Conservation (phyloP, 2,888 invertebrate genomes). For the Ormyrus rosae region DNA sequence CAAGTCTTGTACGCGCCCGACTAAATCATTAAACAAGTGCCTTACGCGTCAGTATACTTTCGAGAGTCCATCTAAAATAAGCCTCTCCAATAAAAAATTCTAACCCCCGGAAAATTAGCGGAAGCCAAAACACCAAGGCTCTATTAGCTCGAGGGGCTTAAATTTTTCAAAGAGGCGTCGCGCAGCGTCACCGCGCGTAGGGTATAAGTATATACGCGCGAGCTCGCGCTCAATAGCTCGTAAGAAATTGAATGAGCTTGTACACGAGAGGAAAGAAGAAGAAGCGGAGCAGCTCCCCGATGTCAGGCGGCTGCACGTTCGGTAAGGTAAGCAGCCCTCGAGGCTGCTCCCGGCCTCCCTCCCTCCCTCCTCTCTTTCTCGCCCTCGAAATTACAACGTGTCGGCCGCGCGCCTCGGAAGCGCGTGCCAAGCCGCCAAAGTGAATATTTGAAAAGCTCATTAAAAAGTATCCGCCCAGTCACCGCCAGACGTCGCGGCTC, state of each 20-base stretch:
- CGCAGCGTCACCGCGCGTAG: background rate
- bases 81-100: too few species aligned
- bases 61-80: too few species aligned
- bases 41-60: too few species aligned
- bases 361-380: background rate
- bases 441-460: slow-evolving; percentile 54
- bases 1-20: too few species aligned
- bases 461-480: slow-evolving; percentile 24
- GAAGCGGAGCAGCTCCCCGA: too few species aligned
- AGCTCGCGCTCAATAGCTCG: slow-evolving; percentile 26
- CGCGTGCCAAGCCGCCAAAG: slow-evolving; percentile 33
- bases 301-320: too few species aligned
- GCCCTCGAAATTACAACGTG: slow-evolving; percentile 17
- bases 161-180: slow-evolving; percentile 20
- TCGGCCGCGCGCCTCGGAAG: background rate
- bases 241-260: slow-evolving; percentile 42
- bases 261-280: background rate
- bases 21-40: too few species aligned
- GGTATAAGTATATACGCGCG: background rate
- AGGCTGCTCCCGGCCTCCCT: background rate
- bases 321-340: too few species aligned
- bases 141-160: slow-evolving; percentile 27
- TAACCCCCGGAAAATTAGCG: too few species aligned
- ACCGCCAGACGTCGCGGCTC: slow-evolving; percentile 18
- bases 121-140: background rate